Evolutionary conservation across 2,888 invertebrate species (phyloP), one percentile per base, ranked within the genome.

Genomic region (Limnephilus rhombicus): DNA sequence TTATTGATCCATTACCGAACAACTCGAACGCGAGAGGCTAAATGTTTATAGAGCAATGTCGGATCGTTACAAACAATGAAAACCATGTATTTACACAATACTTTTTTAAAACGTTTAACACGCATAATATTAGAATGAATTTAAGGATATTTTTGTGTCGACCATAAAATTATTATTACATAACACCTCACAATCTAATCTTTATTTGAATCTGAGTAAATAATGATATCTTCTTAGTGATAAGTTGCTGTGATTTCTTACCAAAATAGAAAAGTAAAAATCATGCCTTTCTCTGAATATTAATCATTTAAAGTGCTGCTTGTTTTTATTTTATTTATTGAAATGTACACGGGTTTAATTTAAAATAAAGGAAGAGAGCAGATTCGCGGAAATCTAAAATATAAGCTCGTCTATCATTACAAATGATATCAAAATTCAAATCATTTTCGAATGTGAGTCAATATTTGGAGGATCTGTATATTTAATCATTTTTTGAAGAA

Each of bases 401-500:
- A n/a, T 68, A 68, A 68, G 68, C 68, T 68, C 68, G 68, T 68
- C 68, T 68, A n/a, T 68, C 68, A 68, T 68, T 68, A n/a, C 24
- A 68, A 68, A n/a, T 68, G 24, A 68, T 68, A 68, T 68, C 68
- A 68, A 85, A 85, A 85, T 85, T 85, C 85, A 34, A 85, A 85
- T 85, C 85, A 85, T 87, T 87, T 18, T 53, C 87, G 68, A 31
- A 15, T 49, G 49, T 49, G 53, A 29, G 87, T 53, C 53, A 53
- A 87, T 87, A 87, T 87, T 87, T 87, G 87, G 53, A 49, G 53
- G 87, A 53, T 87, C 53, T 41, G 88, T 80, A 80, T 80, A 80
- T 89, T 89, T 89, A 89, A 89, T 89, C 80, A 89, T 80, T 89
- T 89, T 89, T 89, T 80, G 88, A 80, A 41, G 41, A 89, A 80